Conservation (phyloP, 2,113 vertebrate species). For the Nesospiza acunhae region DNA sequence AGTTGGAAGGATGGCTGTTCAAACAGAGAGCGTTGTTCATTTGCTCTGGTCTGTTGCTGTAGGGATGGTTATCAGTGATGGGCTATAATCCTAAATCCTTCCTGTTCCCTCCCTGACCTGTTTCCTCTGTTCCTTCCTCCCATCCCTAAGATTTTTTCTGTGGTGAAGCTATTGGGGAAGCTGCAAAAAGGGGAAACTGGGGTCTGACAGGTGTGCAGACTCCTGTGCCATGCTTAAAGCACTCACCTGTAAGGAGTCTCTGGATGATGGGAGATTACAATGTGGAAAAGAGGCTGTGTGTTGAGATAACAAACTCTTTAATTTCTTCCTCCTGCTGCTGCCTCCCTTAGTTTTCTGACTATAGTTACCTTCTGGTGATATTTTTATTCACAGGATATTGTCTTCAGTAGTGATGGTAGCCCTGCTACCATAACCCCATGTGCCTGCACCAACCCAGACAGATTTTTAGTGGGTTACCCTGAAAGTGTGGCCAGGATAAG, state of each 20-base stretch:
- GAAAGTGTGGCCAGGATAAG: neutral
- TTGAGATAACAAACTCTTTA: neutral
- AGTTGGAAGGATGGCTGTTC: neutral
- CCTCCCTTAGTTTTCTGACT: neutral
- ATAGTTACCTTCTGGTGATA: neutral
- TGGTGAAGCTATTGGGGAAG: neutral
- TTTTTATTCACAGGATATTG: neutral
- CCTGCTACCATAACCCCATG: neutral
- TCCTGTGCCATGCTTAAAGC: neutral
- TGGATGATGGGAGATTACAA: neutral
- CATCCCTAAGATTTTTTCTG: neutral
- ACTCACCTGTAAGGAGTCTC: rapidly evolving
- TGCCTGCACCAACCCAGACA: rapidly evolving
- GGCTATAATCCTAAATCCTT: neutral
- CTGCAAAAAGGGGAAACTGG: neutral
- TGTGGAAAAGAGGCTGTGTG: neutral
- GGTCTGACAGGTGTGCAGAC: neutral
- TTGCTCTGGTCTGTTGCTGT: neutral
- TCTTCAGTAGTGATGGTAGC: neutral
- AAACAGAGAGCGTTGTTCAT: neutral
- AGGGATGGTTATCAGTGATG: neutral
- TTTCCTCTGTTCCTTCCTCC: neutral
- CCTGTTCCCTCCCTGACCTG: neutral
- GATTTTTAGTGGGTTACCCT: neutral
- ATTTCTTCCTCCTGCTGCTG: neutral